A percentile compares a stretch with the other conserved stretches of the same genome.
Conservation (phyloP, 2,797 vertebrate species). For the Cephalopachus bancanus region DNA sequence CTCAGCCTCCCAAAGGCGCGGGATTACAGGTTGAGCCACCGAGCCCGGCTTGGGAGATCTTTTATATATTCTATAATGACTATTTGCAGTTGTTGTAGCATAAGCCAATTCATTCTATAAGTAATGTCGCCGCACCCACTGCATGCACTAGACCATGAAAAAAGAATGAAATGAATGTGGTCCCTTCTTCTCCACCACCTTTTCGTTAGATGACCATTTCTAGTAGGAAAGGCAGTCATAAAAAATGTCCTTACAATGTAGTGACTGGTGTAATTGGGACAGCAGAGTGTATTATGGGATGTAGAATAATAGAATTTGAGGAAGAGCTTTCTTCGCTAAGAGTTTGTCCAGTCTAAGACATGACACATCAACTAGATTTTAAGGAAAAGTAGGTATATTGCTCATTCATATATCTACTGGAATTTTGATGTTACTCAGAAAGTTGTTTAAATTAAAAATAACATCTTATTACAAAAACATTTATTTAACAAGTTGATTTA, state of each 20-base stretch:
- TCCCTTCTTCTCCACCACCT: neutral
- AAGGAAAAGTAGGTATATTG: constrained; percentile 18
- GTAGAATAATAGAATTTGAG: neutral
- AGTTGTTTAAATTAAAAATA: constrained; percentile 11
- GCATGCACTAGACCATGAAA: neutral
- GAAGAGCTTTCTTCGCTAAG: neutral
- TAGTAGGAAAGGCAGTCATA: too few species aligned
- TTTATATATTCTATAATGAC: neutral
- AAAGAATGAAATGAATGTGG: neutral
- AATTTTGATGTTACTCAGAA: neutral
- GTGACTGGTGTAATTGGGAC: neutral
- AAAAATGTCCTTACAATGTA: neutral
- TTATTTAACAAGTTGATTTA: neutral
- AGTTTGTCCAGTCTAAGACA: neutral
- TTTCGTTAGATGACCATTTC: neutral
- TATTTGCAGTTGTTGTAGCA: constrained; percentile 5
- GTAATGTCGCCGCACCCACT: neutral
- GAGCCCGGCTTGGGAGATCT: neutral
- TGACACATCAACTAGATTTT: neutral
- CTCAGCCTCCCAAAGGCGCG: too few species aligned
- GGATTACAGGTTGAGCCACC: too few species aligned
- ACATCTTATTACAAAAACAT: neutral
- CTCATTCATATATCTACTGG: neutral
- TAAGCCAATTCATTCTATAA: neutral
- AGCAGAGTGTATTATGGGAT: neutral